These are phyloP conservation scores for Tympanoctomys barrerae DNA, from an alignment of 2,797 vertebrate genomes.

Conservation along the genomic window DNA sequence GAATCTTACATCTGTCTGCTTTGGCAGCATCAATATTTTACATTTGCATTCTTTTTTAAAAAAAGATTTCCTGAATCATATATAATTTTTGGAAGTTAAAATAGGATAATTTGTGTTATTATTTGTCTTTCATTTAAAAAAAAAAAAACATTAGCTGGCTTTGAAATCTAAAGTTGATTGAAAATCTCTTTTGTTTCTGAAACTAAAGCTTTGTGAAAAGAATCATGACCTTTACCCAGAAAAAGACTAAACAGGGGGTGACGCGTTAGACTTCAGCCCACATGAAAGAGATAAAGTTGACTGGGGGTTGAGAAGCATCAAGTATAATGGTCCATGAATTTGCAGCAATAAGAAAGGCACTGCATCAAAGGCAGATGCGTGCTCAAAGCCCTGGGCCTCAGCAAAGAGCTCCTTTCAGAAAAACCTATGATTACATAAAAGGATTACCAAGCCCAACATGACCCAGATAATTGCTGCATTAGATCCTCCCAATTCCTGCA, in stretches of 20 bases:
- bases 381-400: background rate
- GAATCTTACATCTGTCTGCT: slow-evolving; percentile 70
- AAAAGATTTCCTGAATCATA: slow-evolving; percentile 63
- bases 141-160: background rate
- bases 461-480: background rate
- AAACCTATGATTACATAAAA: background rate
- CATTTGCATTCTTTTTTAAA: slow-evolving; percentile 55
- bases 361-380: background rate
- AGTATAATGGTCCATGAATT: background rate
- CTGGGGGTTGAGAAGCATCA: background rate
- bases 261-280: background rate
- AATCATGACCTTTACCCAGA: background rate
- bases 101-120: background rate
- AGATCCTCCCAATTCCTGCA: background rate
- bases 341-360: background rate
- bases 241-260: background rate
- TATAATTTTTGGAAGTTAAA: background rate
- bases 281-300: background rate
- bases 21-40: slow-evolving; percentile 69
- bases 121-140: background rate
- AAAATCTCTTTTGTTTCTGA: background rate
- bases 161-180: background rate
- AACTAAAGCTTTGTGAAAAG: background rate
- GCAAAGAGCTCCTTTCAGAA: background rate
- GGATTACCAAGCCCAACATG: background rate